Evolutionary conservation across 2,888 invertebrate genomes (phyloP), one percentile per base, ranked within the genome.

Genomic region (Aspidiotus destructor): DNA sequence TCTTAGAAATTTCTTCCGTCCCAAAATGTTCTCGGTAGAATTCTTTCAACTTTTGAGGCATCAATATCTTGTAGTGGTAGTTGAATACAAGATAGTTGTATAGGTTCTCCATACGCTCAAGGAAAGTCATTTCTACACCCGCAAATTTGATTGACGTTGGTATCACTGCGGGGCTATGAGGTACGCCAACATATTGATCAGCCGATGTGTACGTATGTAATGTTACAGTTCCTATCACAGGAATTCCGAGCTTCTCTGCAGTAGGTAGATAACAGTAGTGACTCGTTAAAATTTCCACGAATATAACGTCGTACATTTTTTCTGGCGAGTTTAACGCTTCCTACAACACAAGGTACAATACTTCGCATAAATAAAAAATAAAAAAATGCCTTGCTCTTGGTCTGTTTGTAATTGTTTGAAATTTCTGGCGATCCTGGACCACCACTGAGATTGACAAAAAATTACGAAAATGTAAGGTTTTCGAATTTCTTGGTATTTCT

Each of bases 181-280:
- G 40, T 40, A 53, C 41, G 10, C 53, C 53, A 9, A 53, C 28
- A 8, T 52, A 17, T 40, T 16, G 16, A 16, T 62, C 62, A 11
- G 28, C 62, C 9, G n/a, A 11, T 11, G n/a, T 13, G 48, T 52
- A 52, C 13, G 16, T 40, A 7, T 44, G 44, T 10, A 28, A 44
- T 10, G 53, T 48, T 10, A 44, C 40, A 3, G 48, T 40, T n/a
- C 62, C 62, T 17, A 62, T 52, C 13, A 62, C 53, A 8, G 62
- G 62, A 28, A 53, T 48, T 6, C 16, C 16, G 2, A 53, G 16
- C 15, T 62, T 62, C n/a, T 62, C 28, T 1, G 62, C 62, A 28
- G 52, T 62, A 5, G 53, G 53, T 8, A 53, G 52, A 28, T 53
- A 62, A 17, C 62, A 62, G 52, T 62, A 40, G 53, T 62, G 41